Percentiles rank a stretch among this genome's conserved stretches.
Conservation (phyloP, 2,113 vertebrate species). For the Opisthocomus hoazin region DNA sequence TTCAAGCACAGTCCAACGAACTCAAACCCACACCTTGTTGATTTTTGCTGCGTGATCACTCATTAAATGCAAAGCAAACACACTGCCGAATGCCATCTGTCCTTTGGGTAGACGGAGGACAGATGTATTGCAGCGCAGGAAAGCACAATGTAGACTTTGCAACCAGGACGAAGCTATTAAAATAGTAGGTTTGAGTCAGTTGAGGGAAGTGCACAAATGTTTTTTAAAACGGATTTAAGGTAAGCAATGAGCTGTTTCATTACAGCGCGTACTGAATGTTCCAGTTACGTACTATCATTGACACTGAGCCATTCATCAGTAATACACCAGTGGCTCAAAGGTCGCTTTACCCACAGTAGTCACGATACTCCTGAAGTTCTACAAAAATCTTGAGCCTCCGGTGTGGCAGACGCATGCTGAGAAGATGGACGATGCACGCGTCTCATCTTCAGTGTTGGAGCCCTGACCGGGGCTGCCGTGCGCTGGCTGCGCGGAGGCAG, state of each 20-base stretch:
- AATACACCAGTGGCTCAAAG: not conserved
- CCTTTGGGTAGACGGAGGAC: not conserved
- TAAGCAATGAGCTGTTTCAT: not conserved
- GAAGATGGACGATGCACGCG: not conserved
- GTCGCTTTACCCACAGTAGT: not conserved
- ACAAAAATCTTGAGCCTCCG: not conserved
- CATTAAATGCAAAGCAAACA: conserved; percentile 3
- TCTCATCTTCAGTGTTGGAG: not conserved
- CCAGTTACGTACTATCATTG: not conserved
- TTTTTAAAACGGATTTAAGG: not conserved
- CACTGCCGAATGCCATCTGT: not conserved
- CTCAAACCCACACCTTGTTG: not conserved
- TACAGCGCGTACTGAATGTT: not conserved
- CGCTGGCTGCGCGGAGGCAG: not conserved
- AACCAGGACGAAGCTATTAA: not conserved
- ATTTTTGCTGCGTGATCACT: not conserved
- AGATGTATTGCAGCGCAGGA: not conserved
- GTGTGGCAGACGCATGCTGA: not conserved
- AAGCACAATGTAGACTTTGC: not conserved
- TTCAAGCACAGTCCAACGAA: not conserved
- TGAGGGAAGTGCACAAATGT: not conserved
- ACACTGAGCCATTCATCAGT: not conserved
- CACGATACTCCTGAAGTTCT: not conserved
- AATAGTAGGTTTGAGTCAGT: not conserved
- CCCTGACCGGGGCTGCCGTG: not conserved